Base-by-base conservation (phyloP, 2,113 vertebrate species). In the Chaetodon trifascialis region DNA sequence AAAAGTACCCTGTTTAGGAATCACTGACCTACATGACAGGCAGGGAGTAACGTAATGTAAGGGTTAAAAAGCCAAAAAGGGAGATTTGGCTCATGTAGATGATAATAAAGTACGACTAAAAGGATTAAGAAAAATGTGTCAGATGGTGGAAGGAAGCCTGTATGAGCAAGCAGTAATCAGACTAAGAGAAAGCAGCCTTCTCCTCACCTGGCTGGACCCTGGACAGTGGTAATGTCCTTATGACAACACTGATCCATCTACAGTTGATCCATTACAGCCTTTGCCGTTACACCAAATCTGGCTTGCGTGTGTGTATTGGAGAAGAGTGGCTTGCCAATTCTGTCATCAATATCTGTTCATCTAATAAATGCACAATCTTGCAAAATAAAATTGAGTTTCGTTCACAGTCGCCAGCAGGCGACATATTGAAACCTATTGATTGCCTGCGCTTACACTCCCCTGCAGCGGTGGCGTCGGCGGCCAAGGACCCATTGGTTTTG, bases 311-410 rank as follows among this genome's bases (percentile, higher is more conserved):
- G 52, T 86, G 83, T 83, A 66, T 73, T 77, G 63, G 21, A 80
- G 56, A 79, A 23, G 54, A 83, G 59, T 73, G 56, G 76, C 42
- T 72, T 91, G 78, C 84, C 92, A 80, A 83, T 88, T 76, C 60
- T 19, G 54, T 82, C 87, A 91, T 94, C 92, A 86, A 91, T 94
- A 93, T 93, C 80, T 65, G 76, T 85, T 92, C 86, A 92, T 93
- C 90, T 89, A 90, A 93, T 93, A 94, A 94, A 94, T 85, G 79
- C 87, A 86, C 78, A 86, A 92, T 87, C 81, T 88, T 90, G 90
- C 91, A 76, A 93, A 94, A 91, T 92, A 88, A 92, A 94, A 94
- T 76, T 70, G 90, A 92, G 90, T 93, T 93, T 91, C 84, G 83
- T 92, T 88, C 80, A 74, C 82, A 73, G 86, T 79, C 51, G 77